Evolutionary conservation across 1,140 invertebrate species (phyloP).

Genomic region (Heliconius nattereri): DNA sequence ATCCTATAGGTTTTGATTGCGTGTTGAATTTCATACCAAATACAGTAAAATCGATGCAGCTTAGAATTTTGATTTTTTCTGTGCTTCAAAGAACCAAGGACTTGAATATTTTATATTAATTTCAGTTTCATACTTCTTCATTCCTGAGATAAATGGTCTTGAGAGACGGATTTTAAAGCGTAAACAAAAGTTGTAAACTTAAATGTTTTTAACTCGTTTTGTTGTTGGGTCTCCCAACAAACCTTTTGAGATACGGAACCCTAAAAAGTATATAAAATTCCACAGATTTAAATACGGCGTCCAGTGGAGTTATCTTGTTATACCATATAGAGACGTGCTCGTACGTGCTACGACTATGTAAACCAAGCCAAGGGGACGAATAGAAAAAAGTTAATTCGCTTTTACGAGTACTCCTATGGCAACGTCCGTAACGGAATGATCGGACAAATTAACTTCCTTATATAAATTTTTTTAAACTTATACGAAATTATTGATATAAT

Average conservation of each 20-base stretch:
- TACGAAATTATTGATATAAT: neutral
- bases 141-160: no score
- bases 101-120: no score
- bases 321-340: neutral
- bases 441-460: neutral
- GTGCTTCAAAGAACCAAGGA: no score
- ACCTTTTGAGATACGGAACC: neutral
- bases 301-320: neutral
- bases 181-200: no score
- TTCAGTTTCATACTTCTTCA: no score
- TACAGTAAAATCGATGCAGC: no score
- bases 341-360: conserved; percentile 10
- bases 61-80: no score
- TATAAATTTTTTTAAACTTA: neutral
- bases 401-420: neutral
- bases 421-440: neutral
- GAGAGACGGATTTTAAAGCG: no score
- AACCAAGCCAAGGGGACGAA: neutral
- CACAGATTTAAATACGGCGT: conserved; percentile 4
- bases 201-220: no score
- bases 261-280: neutral
- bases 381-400: conserved; percentile 15
- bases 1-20: no score
- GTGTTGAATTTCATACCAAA: no score
- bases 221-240: no score